Evolutionary conservation across 2,113 vertebrate genomes (phyloP).

Genomic region (Solea senegalensis): DNA sequence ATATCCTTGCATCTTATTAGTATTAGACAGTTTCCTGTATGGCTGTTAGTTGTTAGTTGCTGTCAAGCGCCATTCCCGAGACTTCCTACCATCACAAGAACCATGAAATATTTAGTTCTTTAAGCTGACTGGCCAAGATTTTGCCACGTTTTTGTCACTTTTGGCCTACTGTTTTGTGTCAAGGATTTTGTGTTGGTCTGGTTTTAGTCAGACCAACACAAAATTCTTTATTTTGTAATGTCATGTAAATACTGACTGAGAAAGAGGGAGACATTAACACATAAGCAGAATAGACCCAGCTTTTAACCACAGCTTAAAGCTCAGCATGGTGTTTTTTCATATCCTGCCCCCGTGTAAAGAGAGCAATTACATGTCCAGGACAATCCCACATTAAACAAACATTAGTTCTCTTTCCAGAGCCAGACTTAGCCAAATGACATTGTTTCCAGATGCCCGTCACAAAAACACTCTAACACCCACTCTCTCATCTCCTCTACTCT

Average conservation of each 20-base stretch:
- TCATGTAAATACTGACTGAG: not conserved
- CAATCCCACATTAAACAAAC: slow-evolving; percentile 94
- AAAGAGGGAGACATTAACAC: slow-evolving; percentile 42
- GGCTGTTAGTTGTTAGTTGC: no score
- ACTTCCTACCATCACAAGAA: no score
- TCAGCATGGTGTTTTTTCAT: slow-evolving; percentile 83
- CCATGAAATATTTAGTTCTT: no score
- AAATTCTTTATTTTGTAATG: no score
- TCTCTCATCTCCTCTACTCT: slow-evolving; percentile 7
- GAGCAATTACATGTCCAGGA: slow-evolving; percentile 88
- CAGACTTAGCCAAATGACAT: slow-evolving; percentile 86
- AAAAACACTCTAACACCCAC: slow-evolving; percentile 49
- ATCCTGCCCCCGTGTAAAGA: slow-evolving; percentile 81
- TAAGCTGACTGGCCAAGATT: no score
- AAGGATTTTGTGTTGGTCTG: no score
- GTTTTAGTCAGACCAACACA: no score
- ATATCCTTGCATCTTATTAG: no score
- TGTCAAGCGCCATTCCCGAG: no score
- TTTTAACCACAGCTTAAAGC: slow-evolving; percentile 57
- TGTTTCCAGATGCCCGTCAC: slow-evolving; percentile 92
- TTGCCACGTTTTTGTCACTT: no score
- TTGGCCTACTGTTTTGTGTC: no score
- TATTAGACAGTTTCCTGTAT: no score
- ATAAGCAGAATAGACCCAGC: slow-evolving; percentile 33
- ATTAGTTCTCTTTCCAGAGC: slow-evolving; percentile 77